Conservation (phyloP, 2,113 vertebrate genomes). For the Dasyprocta punctata region DNA sequence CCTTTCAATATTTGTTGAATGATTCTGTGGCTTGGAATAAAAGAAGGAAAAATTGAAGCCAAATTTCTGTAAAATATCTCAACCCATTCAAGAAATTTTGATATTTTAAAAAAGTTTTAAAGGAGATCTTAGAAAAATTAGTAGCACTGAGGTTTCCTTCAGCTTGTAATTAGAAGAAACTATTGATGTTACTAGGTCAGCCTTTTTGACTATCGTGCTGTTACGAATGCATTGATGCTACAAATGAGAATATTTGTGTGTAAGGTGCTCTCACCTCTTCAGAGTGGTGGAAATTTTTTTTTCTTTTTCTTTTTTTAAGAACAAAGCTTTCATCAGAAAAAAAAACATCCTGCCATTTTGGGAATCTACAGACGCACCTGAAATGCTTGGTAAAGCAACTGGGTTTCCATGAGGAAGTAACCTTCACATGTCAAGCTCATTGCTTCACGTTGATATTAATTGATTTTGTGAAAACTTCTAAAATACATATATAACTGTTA, state of each 20-base stretch:
- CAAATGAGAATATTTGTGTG: background rate
- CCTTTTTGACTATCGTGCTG: background rate
- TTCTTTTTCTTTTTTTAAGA: background rate
- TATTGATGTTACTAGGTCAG: background rate
- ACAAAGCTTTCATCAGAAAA: background rate
- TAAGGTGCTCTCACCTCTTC: background rate
- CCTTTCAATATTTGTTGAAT: background rate
- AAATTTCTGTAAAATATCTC: background rate
- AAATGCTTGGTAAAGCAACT: background rate
- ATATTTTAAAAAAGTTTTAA: background rate
- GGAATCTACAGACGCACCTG: background rate
- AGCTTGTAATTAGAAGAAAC: background rate
- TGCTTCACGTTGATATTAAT: background rate
- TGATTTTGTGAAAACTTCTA: background rate
- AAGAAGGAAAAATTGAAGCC: background rate
- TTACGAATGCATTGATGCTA: background rate
- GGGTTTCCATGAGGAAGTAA: background rate
- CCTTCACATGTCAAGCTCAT: background rate
- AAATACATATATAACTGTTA: background rate
- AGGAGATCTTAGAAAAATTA: background rate
- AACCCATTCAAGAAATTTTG: background rate
- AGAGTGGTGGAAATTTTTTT: background rate
- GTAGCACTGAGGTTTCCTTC: background rate
- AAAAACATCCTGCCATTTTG: background rate
- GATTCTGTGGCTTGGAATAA: background rate